Evolutionary conservation across 2,113 vertebrate genomes (phyloP).

Genomic region (Tachuris rubrigastra): DNA sequence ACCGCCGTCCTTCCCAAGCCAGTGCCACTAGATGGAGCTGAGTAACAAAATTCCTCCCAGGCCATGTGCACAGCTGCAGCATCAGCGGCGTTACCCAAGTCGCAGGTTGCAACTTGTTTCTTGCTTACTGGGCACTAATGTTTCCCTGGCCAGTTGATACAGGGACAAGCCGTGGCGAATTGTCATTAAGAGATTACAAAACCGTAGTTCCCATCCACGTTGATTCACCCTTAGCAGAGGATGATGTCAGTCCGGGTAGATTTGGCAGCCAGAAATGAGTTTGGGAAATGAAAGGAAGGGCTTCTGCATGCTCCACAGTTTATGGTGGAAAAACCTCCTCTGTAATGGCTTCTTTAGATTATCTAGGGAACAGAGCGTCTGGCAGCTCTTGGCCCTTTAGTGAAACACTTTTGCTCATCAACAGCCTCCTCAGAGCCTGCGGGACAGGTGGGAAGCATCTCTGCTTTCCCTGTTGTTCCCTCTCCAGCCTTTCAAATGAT

Average conservation of each 20-base stretch:
- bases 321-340: neutral
- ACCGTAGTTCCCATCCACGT: neutral
- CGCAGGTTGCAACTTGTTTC: constrained; percentile 22
- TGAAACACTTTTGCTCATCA: neutral
- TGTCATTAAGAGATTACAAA: constrained; percentile 50
- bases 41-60: neutral
- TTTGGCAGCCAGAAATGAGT: neutral
- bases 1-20: neutral
- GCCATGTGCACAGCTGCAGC: neutral
- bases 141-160: constrained; percentile 49
- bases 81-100: neutral
- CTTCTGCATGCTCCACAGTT: neutral
- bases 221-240: constrained; percentile 4
- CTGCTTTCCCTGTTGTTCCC: neutral
- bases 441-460: neutral
- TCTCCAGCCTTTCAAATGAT: neutral
- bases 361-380: neutral
- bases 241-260: constrained; percentile 25
- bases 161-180: constrained; percentile 23
- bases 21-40: constrained; percentile 59
- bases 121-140: constrained; percentile 48
- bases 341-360: neutral
- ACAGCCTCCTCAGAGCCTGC: fast-evolving
- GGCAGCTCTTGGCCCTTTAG: neutral
- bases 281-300: neutral